These are phyloP conservation scores for Cyclophora albipunctata DNA, from an alignment of 2,888 invertebrate species.

Conservation along the genomic window DNA sequence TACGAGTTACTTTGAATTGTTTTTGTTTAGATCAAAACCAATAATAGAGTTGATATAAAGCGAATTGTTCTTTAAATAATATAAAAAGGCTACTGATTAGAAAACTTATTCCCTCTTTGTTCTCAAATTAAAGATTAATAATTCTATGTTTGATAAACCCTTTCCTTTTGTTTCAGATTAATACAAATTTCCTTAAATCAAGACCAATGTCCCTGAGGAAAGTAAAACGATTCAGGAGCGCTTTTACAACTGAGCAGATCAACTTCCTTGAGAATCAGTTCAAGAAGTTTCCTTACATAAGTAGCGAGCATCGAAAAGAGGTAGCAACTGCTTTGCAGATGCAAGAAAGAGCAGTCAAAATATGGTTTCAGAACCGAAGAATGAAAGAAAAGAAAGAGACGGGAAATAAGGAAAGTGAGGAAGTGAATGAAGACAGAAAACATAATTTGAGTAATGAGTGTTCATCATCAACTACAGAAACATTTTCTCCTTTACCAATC, in stretches of 20 bases:
- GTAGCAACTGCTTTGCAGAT: slow-evolving; percentile 78
- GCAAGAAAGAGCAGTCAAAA: slow-evolving; percentile 84
- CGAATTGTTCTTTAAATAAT: too few relatives aligned
- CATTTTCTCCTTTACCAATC: slow-evolving; percentile 22
- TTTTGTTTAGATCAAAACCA: too few relatives aligned
- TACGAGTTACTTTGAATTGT: too few relatives aligned
- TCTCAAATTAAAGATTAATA: too few relatives aligned
- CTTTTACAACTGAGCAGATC: slow-evolving; percentile 84
- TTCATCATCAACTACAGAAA: slow-evolving; percentile 31
- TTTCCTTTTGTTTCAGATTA: slow-evolving; percentile 22
- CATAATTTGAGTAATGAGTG: slow-evolving; percentile 33
- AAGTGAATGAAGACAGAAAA: slow-evolving; percentile 22
- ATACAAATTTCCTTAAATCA: slow-evolving; percentile 5
- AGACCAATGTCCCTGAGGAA: slow-evolving; percentile 21
- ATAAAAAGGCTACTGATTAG: too few relatives aligned
- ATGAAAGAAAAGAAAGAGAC: slow-evolving; percentile 82
- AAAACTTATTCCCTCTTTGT: too few relatives aligned
- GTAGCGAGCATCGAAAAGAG: slow-evolving; percentile 79
- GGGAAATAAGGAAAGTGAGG: slow-evolving; percentile 22
- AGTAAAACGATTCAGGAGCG: slow-evolving; percentile 67
- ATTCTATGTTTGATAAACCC: too few relatives aligned
- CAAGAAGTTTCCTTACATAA: slow-evolving; percentile 79
- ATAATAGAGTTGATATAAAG: too few relatives aligned
- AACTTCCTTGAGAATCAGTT: slow-evolving; percentile 84
- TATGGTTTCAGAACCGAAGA: slow-evolving; percentile 89